Percentiles rank a stretch among this genome's conserved stretches.
Evolutionary conservation across 2,113 vertebrate species (phyloP).

Genomic region (Cebus imitator): DNA sequence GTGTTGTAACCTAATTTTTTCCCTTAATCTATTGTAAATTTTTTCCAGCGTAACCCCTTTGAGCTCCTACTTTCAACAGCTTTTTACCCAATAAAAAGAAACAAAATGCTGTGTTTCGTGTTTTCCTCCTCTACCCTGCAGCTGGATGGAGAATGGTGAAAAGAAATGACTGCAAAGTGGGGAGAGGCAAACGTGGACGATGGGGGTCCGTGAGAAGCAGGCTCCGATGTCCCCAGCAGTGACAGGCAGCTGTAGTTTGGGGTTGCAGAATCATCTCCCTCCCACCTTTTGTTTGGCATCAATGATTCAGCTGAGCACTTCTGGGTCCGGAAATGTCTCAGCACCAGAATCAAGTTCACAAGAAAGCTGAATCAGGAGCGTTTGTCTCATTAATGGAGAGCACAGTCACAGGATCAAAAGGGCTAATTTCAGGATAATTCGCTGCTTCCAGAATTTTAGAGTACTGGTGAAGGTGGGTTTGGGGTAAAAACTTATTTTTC

Average conservation of each 20-base stretch:
- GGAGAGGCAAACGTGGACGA: rapidly evolving
- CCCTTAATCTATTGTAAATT: neutral
- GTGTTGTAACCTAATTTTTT: conserved; percentile 35
- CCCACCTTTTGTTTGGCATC: neutral
- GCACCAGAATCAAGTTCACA: neutral
- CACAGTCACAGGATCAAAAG: neutral
- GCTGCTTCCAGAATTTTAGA: neutral
- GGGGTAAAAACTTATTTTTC: conserved; percentile 33
- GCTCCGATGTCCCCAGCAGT: neutral
- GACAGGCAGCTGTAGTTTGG: neutral
- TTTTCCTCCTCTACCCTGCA: neutral
- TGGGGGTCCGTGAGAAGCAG: rapidly evolving
- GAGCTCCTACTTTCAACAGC: neutral
- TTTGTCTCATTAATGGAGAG: neutral
- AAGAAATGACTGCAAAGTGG: neutral
- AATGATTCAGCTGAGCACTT: neutral
- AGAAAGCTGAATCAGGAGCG: neutral
- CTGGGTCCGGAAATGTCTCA: neutral
- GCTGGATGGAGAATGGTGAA: neutral
- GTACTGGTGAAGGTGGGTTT: neutral
- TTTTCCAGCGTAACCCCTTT: neutral
- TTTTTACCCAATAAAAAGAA: neutral
- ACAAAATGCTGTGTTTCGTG: neutral
- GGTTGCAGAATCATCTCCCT: neutral
- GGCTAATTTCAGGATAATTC: conserved; percentile 32